Percentiles rank a stretch among this genome's conserved stretches.
Evolutionary conservation across 2,113 vertebrate genomes (phyloP).

Genomic region (Lycocorax pyrrhopterus): DNA sequence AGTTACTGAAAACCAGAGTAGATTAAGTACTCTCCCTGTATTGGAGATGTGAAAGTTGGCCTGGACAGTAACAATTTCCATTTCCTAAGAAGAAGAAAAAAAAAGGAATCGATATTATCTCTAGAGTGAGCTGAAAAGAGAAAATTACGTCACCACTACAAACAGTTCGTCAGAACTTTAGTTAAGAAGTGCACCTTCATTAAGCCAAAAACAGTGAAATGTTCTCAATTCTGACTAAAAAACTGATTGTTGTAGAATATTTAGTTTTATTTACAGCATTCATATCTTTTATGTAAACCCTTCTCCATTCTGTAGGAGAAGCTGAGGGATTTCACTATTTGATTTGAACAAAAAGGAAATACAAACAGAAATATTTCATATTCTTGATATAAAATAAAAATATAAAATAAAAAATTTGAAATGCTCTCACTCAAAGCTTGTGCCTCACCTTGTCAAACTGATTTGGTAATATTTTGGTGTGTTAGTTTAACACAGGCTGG

Average conservation of each 20-base stretch:
- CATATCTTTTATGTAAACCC: not conserved
- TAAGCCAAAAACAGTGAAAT: not conserved
- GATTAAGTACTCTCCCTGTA: not conserved
- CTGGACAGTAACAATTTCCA: not conserved
- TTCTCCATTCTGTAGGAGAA: not conserved
- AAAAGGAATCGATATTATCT: not conserved
- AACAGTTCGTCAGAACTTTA: not conserved
- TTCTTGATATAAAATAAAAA: not conserved
- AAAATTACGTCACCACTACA: accelerated
- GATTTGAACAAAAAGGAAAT: not conserved
- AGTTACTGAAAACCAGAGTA: not conserved
- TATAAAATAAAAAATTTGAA: not conserved
- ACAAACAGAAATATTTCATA: not conserved
- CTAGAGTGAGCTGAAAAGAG: not conserved
- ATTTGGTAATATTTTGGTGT: not conserved
- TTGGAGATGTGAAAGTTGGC: not conserved
- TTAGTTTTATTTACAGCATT: not conserved
- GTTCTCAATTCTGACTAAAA: not conserved
- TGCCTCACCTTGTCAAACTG: not conserved
- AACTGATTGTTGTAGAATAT: not conserved
- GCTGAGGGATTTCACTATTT: not conserved
- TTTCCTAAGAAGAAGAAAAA: not conserved
- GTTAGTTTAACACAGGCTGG: not conserved
- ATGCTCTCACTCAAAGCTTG: not conserved
- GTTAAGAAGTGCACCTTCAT: not conserved